Base-by-base conservation (phyloP, 2,888 invertebrate species). In the Nephrotoma guestfalica region DNA sequence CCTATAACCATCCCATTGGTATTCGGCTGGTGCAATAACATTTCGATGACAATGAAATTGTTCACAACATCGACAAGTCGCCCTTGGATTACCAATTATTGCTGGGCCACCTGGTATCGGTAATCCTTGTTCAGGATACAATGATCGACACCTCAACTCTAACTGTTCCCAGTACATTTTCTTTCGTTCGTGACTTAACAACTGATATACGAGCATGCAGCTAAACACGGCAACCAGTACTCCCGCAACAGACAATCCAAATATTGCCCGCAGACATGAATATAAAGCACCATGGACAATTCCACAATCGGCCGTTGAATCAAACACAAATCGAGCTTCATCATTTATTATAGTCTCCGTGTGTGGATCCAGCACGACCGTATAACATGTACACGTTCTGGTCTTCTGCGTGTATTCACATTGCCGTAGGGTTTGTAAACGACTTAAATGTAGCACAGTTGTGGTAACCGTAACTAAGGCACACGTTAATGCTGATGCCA, bases 111-210 rank as follows among this genome's bases (percentile, higher is more conserved):
- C 87, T 0, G 87, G 86, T 11, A 87, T 87, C 18, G 90, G 90
- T 13, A 90, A 90, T 88, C 90, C 91, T 88, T 90, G 92, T 88
- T 89, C 89, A 87, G 92, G 91, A 89, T 97, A 97, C 87, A 97
- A 91, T 0, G 96, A 96, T 87, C 97, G 93, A 90, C 97, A 96
- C 87, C 97, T 93, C 86, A 97, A 91, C 90, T 97, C 97, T 91
- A 97, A 90, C 92, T 97, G 97, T 89, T 97, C 97, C 97, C 97
- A 97, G 91, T 97, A 97, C 95, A 97, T 97, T 92, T 97, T 97
- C 92, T 97, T 97, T 88, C 96, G 95, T 91, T 97, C 97, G 90
- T 97, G 97, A 88, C 97, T 97, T 90, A 4, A 92, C 87, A 97
- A 93, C 91, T 97, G 97, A 90, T 97, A 97, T 9, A 97, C 96